A percentile compares a stretch with the other conserved stretches of the same genome.
Evolutionary conservation across 23 tunicate genomes (phyloP).

Genomic region (Halocynthia aurantium): DNA sequence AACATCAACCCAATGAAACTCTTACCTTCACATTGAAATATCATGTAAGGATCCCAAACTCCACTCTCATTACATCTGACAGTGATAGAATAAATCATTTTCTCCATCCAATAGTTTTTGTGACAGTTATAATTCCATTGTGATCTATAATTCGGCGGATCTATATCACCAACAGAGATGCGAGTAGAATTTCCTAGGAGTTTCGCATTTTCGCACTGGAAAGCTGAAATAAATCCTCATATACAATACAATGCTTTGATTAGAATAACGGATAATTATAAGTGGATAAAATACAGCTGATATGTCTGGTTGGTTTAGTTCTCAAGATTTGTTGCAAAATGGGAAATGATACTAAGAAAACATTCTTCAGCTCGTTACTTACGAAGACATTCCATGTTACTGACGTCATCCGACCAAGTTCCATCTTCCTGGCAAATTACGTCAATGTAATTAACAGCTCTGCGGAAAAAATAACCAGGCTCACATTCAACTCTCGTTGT

Average conservation of each 20-base stretch:
- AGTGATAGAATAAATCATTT: neutral
- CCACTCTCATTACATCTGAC: conserved; percentile 60
- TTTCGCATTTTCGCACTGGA: conserved; percentile 12
- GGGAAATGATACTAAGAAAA: neutral
- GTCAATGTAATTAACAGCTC: conserved; percentile 18
- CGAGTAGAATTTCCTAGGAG: conserved; percentile 12
- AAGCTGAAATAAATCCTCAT: conserved; percentile 29
- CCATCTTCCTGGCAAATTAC: conserved; percentile 34
- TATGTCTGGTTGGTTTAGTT: too few relatives aligned
- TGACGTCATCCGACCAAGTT: conserved; percentile 51
- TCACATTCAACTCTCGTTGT: conserved; percentile 32
- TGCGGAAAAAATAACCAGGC: conserved; percentile 37
- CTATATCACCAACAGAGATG: neutral
- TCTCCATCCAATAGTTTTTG: conserved; percentile 32
- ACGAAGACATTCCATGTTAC: conserved; percentile 38
- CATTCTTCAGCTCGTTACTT: conserved; percentile 5
- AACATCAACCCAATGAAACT: neutral
- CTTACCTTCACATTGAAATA: conserved; percentile 40
- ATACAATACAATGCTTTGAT: neutral
- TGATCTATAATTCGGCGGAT: conserved; percentile 40
- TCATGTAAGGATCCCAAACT: conserved; percentile 55
- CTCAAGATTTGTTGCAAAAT: too few relatives aligned
- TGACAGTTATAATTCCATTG: conserved; percentile 25
- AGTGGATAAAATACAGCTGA: neutral
- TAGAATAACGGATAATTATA: neutral